phyloP scores from a whole-genome alignment of 2,113 vertebrate genomes.

The Plectropomus leopardus region DNA sequence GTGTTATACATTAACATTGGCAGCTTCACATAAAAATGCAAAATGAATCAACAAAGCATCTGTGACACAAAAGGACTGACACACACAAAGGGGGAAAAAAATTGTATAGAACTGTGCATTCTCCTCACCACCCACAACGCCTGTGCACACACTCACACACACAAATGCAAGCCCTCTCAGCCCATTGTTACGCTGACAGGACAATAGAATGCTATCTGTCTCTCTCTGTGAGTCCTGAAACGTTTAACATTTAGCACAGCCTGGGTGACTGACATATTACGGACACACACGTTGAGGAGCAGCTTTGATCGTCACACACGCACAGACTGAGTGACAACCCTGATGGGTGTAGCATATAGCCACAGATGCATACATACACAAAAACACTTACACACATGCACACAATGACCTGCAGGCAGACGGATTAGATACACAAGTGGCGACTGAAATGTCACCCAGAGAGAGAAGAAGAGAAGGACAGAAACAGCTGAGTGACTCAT shows the following conservation, averaged over 20 bases:
- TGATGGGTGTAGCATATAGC: slow-evolving; percentile 33
- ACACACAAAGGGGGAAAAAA: slow-evolving; percentile 34
- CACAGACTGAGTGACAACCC: slow-evolving; percentile 41
- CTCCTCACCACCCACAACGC: slow-evolving; percentile 43
- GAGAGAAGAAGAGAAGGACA: neutral
- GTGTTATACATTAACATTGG: neutral
- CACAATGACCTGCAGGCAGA: slow-evolving; percentile 28
- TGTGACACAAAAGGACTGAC: slow-evolving; percentile 49
- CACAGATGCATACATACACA: slow-evolving; percentile 25
- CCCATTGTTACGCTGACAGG: slow-evolving; percentile 74
- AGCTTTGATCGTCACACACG: slow-evolving; percentile 38
- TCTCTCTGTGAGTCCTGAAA: slow-evolving; percentile 63
- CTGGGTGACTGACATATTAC: slow-evolving; percentile 64
- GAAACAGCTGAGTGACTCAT: neutral
- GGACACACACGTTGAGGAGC: slow-evolving; percentile 32
- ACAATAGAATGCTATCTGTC: slow-evolving; percentile 67
- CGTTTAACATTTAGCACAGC: slow-evolving; percentile 77
- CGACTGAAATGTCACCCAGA: slow-evolving; percentile 55
- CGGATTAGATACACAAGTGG: slow-evolving; percentile 10
- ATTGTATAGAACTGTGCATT: slow-evolving; percentile 58
- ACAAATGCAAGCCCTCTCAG: slow-evolving; percentile 41
- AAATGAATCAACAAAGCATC: slow-evolving; percentile 15
- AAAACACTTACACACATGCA: neutral
- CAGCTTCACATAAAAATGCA: neutral
- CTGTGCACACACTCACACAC: slow-evolving; percentile 23